phyloP scores from a whole-genome alignment of 2,797 vertebrate species.

The Steatocranus sp. region DNA sequence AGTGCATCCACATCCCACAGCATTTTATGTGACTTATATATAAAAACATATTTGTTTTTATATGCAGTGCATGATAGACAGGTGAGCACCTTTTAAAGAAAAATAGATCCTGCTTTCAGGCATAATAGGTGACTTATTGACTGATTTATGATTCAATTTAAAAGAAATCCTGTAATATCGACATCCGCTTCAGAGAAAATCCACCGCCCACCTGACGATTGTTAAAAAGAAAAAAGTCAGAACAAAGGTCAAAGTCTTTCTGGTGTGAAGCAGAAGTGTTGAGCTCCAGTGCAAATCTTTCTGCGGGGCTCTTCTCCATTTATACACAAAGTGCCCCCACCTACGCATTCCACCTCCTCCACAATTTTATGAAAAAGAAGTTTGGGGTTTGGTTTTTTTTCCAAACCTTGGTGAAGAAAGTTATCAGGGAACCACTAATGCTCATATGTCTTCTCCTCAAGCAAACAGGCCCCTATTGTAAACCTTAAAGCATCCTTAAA shows the following conservation, averaged over 20 bases:
- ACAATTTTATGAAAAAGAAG: neutral
- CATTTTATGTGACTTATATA: neutral
- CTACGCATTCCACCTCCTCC: neutral
- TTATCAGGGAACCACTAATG: neutral
- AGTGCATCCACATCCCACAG: neutral
- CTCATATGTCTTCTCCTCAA: neutral
- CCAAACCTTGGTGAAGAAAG: neutral
- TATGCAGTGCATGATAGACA: neutral
- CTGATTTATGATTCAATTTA: neutral
- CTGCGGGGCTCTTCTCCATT: neutral
- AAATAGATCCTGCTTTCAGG: neutral
- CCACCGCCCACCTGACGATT: neutral
- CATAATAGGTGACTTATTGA: neutral
- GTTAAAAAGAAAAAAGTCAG: neutral
- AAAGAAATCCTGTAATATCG: neutral
- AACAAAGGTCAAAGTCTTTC: constrained; percentile 1
- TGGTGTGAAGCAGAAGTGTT: neutral
- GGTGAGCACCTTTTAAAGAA: neutral
- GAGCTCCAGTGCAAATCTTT: neutral
- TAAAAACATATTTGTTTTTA: neutral
- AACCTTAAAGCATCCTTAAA: neutral
- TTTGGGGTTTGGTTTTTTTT: accelerated
- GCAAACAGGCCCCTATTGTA: neutral
- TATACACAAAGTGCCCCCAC: neutral
- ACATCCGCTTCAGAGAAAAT: neutral